Percentiles rank a stretch among this genome's conserved stretches.
phyloP scores from a whole-genome alignment of 2,797 vertebrate species.

The Bucorvus abyssinicus region DNA sequence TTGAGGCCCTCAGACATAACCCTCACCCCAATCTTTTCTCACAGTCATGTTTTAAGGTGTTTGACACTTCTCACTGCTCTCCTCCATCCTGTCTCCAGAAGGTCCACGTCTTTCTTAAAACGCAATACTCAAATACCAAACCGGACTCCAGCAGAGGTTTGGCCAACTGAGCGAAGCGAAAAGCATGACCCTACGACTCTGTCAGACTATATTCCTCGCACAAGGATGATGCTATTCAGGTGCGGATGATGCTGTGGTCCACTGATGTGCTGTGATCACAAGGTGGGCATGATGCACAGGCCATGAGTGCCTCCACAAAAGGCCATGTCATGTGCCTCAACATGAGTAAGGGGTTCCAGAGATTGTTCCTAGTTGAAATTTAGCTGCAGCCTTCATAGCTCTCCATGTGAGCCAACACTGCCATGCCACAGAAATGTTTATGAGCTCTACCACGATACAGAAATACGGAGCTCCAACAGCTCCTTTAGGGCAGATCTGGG shows the following conservation, averaged over 20 bases:
- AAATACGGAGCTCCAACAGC: not conserved
- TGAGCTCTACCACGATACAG: not conserved
- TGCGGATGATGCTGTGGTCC: not conserved
- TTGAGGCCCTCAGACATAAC: not conserved
- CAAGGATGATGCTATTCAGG: not conserved
- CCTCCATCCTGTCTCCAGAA: not conserved
- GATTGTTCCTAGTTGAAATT: not conserved
- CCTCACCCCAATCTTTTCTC: not conserved
- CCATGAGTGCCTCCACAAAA: not conserved
- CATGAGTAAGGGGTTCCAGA: not conserved
- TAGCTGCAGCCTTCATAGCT: not conserved
- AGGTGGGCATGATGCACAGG: accelerated
- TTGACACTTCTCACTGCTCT: not conserved
- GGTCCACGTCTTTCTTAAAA: not conserved
- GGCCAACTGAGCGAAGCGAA: not conserved
- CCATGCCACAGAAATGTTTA: not conserved
- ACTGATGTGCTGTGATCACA: not conserved
- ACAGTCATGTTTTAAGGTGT: not conserved
- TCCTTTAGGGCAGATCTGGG: not conserved
- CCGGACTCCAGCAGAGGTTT: not conserved
- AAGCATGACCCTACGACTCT: not conserved
- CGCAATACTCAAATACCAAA: not conserved
- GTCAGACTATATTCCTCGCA: not conserved
- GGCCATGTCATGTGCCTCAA: not conserved
- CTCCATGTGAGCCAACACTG: not conserved